Evolutionary conservation across 37 sponge, comb jelly and placozoan species (phyloP).

Genomic region (Ianthella basta): DNA sequence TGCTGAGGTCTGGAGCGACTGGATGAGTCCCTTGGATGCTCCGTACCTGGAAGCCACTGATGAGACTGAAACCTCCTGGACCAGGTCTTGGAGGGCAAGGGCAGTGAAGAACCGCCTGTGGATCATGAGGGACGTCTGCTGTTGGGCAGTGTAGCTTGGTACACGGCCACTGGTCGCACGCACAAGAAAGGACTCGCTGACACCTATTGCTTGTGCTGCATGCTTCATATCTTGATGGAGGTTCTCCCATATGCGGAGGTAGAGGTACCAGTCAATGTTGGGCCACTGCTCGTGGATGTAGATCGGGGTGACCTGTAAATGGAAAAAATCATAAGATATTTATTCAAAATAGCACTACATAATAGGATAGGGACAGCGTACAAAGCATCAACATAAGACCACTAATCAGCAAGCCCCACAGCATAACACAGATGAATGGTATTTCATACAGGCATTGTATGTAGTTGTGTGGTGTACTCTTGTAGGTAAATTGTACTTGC

Average conservation of each 20-base stretch:
- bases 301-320: conserved; percentile 87
- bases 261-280: conserved; percentile 88
- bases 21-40: conserved; percentile 87
- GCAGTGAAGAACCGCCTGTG: conserved; percentile 91
- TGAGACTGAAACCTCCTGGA: conserved; percentile 84
- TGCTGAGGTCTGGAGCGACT: conserved; percentile 91
- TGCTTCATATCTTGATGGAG: conserved; percentile 81
- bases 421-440: no score
- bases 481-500: no score
- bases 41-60: conserved; percentile 80
- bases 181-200: conserved; percentile 85
- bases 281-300: conserved; percentile 92
- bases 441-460: no score
- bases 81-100: conserved; percentile 89
- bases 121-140: conserved; percentile 50
- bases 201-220: conserved; percentile 87
- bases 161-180: conserved; percentile 72
- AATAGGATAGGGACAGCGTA: no score
- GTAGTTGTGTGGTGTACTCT: no score
- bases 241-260: conserved; percentile 76
- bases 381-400: not conserved
- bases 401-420: not conserved
- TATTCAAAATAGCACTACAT: no score
- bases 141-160: conserved; percentile 53
- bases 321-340: not conserved